These are phyloP conservation scores for Chalcosyrphus nemorum DNA, from an alignment of 2,888 invertebrate genomes.

Conservation along the genomic window DNA sequence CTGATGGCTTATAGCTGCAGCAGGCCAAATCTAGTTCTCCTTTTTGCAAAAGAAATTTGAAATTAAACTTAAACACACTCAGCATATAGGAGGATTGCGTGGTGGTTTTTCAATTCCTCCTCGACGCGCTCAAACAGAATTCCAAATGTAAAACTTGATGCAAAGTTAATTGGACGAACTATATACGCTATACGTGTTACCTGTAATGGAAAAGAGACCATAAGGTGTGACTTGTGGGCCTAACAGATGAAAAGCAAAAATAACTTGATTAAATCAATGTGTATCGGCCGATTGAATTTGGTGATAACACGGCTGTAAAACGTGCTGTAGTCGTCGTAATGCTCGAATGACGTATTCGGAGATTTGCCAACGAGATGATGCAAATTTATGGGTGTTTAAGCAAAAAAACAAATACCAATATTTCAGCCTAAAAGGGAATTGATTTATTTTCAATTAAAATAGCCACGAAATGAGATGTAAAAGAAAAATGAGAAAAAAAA, in stretches of 20 bases:
- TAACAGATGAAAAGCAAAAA: conserved; percentile 33
- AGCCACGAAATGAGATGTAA: conserved; percentile 15
- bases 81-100: conserved; percentile 33
- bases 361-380: conserved; percentile 68
- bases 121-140: conserved; percentile 62
- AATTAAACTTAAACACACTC: conserved; percentile 51
- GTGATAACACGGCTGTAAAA: conserved; percentile 69
- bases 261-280: conserved; percentile 68
- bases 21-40: conserved; percentile 42
- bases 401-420: not conserved
- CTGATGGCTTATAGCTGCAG: conserved; percentile 29
- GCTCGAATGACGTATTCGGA: conserved; percentile 62
- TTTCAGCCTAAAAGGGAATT: conserved; percentile 54
- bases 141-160: conserved; percentile 70
- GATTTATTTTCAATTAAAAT: conserved; percentile 72
- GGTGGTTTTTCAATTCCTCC: conserved; percentile 60
- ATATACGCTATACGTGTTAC: conserved; percentile 41
- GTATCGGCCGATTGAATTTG: conserved; percentile 69
- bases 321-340: conserved; percentile 61
- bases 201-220: conserved; percentile 45
- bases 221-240: conserved; percentile 67
- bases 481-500: not conserved
- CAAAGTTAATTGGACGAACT: conserved; percentile 72
- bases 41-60: conserved; percentile 58
- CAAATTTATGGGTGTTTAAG: conserved; percentile 63